Percentiles rank a stretch among this genome's conserved stretches.
phyloP scores from a whole-genome alignment of 2,888 invertebrate species.

The Eristalis pertinax region DNA sequence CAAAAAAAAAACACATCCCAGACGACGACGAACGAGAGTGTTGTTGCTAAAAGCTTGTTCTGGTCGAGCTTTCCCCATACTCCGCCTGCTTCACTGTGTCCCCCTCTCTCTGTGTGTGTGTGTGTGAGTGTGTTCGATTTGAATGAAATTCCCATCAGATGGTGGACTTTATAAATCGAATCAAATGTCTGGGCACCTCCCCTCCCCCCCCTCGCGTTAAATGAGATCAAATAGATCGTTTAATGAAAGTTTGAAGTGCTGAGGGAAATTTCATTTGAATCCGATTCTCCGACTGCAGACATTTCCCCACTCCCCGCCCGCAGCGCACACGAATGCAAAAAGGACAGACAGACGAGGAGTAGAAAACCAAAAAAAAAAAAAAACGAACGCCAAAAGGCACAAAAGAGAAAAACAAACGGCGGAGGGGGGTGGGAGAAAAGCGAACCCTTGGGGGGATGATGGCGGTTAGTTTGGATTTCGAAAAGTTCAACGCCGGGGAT shows the following conservation, averaged over 20 bases:
- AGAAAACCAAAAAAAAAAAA: not conserved
- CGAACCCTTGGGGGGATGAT: not conserved
- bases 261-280: not conserved
- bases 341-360: not conserved
- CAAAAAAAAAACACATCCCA: conserved; percentile 61
- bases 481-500: conserved; percentile 10
- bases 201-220: not conserved
- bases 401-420: not conserved
- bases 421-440: not conserved
- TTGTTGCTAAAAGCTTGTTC: conserved; percentile 45
- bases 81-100: not conserved
- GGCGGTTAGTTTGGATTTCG: conserved; percentile 33
- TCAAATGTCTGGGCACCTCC: conserved; percentile 5
- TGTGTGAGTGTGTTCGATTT: not conserved
- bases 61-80: conserved; percentile 56
- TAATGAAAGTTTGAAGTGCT: conserved; percentile 11
- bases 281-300: not conserved
- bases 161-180: conserved; percentile 10
- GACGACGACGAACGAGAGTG: conserved; percentile 20
- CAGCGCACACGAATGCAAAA: conserved; percentile 1
- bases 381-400: too few species aligned
- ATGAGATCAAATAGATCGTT: conserved; percentile 12
- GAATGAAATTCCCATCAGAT: not conserved
- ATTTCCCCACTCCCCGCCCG: too few species aligned
- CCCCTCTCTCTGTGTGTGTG: not conserved